A percentile compares a stretch with the other conserved stretches of the same genome.
Conservation (phyloP, 1,140 invertebrate species). For the Ceratina japonica region DNA sequence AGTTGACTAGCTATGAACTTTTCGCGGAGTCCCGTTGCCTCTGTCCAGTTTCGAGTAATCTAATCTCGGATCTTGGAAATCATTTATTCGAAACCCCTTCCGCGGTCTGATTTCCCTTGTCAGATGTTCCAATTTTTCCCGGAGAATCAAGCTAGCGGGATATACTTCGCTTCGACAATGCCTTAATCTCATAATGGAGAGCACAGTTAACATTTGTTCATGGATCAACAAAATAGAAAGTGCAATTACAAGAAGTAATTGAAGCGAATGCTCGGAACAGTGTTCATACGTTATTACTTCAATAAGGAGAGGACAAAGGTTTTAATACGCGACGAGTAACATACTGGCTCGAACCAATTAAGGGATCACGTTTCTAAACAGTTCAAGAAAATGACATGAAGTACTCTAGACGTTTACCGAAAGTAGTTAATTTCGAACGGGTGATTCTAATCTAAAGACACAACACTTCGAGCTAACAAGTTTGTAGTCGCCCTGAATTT, state of each 20-base stretch:
- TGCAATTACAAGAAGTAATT: neutral
- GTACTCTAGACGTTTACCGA: neutral
- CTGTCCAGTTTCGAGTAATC: slow-evolving; percentile 19
- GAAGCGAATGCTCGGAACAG: neutral
- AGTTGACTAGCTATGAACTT: slow-evolving; percentile 44
- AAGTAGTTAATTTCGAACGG: neutral
- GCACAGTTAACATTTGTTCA: neutral
- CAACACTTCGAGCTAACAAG: neutral
- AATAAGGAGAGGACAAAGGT: neutral
- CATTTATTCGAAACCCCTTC: neutral
- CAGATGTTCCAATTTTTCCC: neutral
- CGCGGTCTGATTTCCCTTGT: neutral
- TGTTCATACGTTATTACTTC: neutral
- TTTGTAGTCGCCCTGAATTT: neutral
- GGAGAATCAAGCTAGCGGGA: too few relatives aligned
- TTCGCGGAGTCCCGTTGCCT: slow-evolving; percentile 33
- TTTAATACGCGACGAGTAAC: neutral
- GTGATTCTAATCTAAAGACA: neutral
- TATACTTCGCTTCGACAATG: neutral
- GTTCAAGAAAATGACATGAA: neutral
- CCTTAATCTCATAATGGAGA: too few relatives aligned
- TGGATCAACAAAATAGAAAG: neutral
- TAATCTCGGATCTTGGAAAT: slow-evolving; percentile 14
- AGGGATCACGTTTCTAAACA: slow-evolving; percentile 16
- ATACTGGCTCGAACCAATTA: neutral